Evolutionary conservation across 2,888 invertebrate genomes (phyloP).

Genomic region (Nezara viridula): DNA sequence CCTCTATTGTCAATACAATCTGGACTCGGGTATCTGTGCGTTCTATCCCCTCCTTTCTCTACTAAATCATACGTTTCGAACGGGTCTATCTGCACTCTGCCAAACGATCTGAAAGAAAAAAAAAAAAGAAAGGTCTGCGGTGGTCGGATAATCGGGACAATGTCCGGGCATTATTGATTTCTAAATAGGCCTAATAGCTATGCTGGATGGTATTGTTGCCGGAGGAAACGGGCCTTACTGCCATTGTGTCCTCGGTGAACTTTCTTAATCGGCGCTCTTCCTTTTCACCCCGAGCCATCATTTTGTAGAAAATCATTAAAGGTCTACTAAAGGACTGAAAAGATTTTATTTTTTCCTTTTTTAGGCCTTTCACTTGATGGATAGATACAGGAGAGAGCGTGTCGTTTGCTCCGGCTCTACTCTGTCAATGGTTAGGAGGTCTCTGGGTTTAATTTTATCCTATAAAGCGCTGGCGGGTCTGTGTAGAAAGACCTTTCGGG

Average conservation of each 20-base stretch:
- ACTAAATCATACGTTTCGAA: not conserved
- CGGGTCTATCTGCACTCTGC: not conserved
- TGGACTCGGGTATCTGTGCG: not conserved
- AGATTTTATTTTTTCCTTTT: slow-evolving; percentile 11
- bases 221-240: not conserved
- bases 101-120: not conserved
- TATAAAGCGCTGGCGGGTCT: no score
- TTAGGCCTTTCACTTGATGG: slow-evolving; percentile 9
- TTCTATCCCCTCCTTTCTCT: slow-evolving; percentile 23
- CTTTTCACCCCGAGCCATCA: not conserved
- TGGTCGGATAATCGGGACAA: not conserved
- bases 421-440: not conserved
- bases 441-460: not conserved
- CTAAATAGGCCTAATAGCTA: not conserved
- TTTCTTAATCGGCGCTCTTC: slow-evolving; percentile 27
- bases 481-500: no score
- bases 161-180: not conserved
- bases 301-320: slow-evolving; percentile 20
- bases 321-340: slow-evolving; percentile 16
- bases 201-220: not conserved
- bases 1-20: not conserved
- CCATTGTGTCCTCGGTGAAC: slow-evolving; percentile 10
- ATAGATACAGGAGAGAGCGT: slow-evolving; percentile 19
- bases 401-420: not conserved
- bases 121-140: slow-evolving; percentile 17